A percentile compares a stretch with the other conserved stretches of the same genome.
Evolutionary conservation across 2,797 vertebrate genomes (phyloP).

Genomic region (Silurus aristotelis): DNA sequence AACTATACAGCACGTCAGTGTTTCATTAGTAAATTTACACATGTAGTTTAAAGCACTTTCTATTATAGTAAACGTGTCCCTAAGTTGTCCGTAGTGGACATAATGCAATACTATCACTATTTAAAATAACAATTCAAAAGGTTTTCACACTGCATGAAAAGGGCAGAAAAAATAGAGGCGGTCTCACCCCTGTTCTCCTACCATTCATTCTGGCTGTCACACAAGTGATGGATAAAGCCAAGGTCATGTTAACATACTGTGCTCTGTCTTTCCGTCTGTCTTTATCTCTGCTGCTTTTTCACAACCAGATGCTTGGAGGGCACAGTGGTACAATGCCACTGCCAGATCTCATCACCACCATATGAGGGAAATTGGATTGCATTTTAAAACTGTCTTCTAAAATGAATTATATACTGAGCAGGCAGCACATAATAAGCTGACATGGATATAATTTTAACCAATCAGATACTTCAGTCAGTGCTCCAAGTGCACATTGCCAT

Average conservation of each 20-base stretch:
- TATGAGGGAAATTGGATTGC: conserved; percentile 3
- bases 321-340: conserved; percentile 25
- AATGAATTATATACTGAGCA: not conserved
- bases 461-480: not conserved
- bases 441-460: not conserved
- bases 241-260: conserved; percentile 61
- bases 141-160: not conserved
- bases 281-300: not conserved
- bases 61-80: not conserved
- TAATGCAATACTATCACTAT: not conserved
- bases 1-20: not conserved
- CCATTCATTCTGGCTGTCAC: conserved; percentile 54
- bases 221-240: conserved; percentile 67
- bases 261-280: conserved; percentile 40
- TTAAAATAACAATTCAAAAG: not conserved
- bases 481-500: not conserved
- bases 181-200: conserved; percentile 43
- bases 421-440: not conserved
- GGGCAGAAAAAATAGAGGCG: conserved; percentile 13
- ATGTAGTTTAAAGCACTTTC: not conserved
- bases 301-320: conserved; percentile 45
- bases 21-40: not conserved
- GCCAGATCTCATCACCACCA: conserved; percentile 40
- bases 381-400: not conserved
- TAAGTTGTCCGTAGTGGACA: no score